These are phyloP conservation scores for Mamestra configurata DNA, from an alignment of 1,140 invertebrate species.

Conservation along the genomic window DNA sequence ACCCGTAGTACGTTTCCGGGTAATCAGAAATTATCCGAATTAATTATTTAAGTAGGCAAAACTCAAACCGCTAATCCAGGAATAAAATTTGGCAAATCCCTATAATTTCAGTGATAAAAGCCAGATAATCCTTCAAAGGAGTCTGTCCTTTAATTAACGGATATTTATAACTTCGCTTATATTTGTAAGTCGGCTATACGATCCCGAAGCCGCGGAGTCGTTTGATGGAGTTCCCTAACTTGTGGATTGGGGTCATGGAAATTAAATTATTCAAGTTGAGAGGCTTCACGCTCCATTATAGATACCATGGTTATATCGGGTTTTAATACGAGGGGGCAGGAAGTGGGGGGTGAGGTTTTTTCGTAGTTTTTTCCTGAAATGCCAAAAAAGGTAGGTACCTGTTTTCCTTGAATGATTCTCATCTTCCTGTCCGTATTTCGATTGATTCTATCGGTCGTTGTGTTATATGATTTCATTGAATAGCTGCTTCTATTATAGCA, in stretches of 20 bases:
- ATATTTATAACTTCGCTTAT: conserved; percentile 12
- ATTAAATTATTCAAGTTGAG: conserved; percentile 19
- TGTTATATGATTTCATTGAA: too few species aligned
- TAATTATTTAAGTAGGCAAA: not conserved
- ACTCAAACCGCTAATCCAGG: not conserved
- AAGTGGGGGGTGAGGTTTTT: not conserved
- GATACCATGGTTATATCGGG: not conserved
- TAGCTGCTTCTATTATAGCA: too few species aligned
- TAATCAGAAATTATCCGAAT: not conserved
- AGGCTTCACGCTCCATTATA: not conserved
- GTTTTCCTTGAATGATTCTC: too few species aligned
- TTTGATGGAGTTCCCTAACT: conserved; percentile 15
- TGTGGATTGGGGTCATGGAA: conserved; percentile 10
- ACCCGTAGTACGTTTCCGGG: too few species aligned
- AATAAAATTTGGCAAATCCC: not conserved
- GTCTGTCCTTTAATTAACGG: not conserved
- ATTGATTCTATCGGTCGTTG: too few species aligned
- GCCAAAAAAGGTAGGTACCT: too few species aligned
- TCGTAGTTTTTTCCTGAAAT: too few species aligned
- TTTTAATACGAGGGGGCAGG: not conserved
- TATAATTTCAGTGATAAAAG: not conserved
- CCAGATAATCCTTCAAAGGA: conserved; percentile 11
- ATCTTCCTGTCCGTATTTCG: too few species aligned
- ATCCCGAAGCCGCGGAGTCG: not conserved
- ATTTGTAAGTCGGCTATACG: not conserved